Evolutionary conservation across 2,888 invertebrate species (phyloP).

Genomic region (Cantharis flavilabris): DNA sequence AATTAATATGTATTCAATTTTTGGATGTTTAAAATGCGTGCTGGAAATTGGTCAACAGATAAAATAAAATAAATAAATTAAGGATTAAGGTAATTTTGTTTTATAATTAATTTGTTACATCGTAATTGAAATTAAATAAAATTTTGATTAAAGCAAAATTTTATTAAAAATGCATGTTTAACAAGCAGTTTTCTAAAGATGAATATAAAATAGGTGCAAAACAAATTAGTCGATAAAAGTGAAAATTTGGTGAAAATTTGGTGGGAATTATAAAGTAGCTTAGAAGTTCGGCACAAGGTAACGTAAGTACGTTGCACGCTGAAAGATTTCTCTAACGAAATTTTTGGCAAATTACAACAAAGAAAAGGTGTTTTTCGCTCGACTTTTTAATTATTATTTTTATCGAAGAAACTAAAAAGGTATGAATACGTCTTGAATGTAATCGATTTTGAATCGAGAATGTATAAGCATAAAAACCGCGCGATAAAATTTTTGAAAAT

Average conservation of each 20-base stretch:
- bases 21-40: too few relatives aligned
- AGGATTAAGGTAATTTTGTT: neutral
- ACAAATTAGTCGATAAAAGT: neutral
- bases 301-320: constrained; percentile 1
- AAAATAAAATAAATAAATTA: too few relatives aligned
- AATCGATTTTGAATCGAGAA: neutral
- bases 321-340: constrained; percentile 6
- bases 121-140: neutral
- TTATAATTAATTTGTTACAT: neutral
- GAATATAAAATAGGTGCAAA: neutral
- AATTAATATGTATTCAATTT: too few relatives aligned
- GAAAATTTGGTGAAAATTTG: neutral
- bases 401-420: neutral
- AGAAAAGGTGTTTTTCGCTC: constrained; percentile 4
- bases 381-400: neutral
- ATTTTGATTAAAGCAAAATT: neutral
- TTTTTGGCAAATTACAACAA: constrained; percentile 8
- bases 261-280: constrained; percentile 2
- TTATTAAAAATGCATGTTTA: neutral
- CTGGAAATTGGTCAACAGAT: too few relatives aligned
- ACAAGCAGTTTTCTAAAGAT: neutral
- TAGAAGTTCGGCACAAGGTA: constrained; percentile 2
- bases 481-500: constrained; percentile 11
- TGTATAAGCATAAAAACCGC: neutral
- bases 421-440: too few relatives aligned